These are phyloP conservation scores for Bostrychus sinensis DNA, from an alignment of 2,113 vertebrate genomes.

Conservation along the genomic window DNA sequence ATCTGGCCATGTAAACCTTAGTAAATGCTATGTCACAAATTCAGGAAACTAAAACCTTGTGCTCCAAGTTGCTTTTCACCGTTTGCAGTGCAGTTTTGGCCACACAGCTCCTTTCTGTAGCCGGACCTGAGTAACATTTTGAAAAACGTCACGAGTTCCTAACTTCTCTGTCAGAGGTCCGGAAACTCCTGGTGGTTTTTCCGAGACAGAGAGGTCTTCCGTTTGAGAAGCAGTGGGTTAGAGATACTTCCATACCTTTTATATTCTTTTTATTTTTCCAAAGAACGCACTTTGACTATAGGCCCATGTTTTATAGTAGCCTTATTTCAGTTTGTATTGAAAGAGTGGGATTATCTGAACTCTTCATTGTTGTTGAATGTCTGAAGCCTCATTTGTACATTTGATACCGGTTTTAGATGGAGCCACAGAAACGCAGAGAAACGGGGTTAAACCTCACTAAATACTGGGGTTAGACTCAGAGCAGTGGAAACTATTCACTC, in stretches of 20 bases:
- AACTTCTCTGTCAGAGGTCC: slow-evolving; percentile 13
- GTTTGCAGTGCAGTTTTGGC: slow-evolving; percentile 3
- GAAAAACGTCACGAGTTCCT: slow-evolving; percentile 8
- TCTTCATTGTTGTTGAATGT: slow-evolving; percentile 55
- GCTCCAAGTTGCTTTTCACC: not conserved
- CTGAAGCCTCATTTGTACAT: slow-evolving; percentile 64
- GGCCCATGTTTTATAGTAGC: slow-evolving; percentile 63
- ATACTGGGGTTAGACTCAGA: too few species aligned
- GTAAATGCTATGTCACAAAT: not conserved
- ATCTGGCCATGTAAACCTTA: too few species aligned
- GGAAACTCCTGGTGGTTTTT: not conserved
- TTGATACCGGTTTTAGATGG: slow-evolving; percentile 47
- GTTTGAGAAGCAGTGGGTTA: slow-evolving; percentile 16
- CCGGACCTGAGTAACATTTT: slow-evolving; percentile 11
- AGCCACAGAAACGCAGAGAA: slow-evolving; percentile 40
- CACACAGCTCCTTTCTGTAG: slow-evolving; percentile 29
- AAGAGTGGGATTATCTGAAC: slow-evolving; percentile 37
- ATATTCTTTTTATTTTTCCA: slow-evolving; percentile 45
- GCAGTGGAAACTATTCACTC: not conserved
- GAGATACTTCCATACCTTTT: slow-evolving; percentile 44
- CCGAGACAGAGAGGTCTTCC: slow-evolving; percentile 55
- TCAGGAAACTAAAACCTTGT: not conserved
- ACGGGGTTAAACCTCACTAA: not conserved
- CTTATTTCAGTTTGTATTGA: slow-evolving; percentile 49
- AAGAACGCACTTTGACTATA: slow-evolving; percentile 57